Percentiles rank a stretch among this genome's conserved stretches.
phyloP scores from a whole-genome alignment of 92 coral and sea anemone genomes.

The Desmophyllum pertusum region DNA sequence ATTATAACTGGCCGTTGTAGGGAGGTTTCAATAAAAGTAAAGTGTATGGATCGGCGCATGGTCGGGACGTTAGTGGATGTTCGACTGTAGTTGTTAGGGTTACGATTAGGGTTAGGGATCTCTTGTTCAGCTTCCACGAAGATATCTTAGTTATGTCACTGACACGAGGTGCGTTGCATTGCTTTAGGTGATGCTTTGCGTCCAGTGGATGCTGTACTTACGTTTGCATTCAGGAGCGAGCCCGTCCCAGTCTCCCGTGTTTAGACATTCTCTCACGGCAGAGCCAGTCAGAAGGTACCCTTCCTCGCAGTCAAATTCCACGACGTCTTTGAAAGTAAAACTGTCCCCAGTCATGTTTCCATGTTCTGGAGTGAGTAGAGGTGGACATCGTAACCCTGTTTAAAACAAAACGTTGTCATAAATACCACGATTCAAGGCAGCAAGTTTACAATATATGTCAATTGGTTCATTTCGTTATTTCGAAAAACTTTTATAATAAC shows the following conservation, averaged over 20 bases:
- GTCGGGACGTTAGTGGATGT: no score
- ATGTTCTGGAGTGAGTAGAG: constrained; percentile 65
- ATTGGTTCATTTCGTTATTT: no score
- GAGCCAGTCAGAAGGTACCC: constrained; percentile 87
- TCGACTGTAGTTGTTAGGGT: no score
- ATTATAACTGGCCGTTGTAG: no score
- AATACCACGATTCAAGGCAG: neutral
- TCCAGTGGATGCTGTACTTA: constrained; percentile 41
- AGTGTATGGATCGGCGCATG: no score
- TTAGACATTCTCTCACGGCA: constrained; percentile 74
- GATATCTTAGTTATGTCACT: neutral
- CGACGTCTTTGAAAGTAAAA: constrained; percentile 85
- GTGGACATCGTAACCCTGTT: constrained; percentile 84
- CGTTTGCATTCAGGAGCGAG: constrained; percentile 79
- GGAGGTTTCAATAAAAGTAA: no score
- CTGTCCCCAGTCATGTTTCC: constrained; percentile 83
- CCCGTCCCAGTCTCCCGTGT: constrained; percentile 83
- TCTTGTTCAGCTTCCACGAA: no score
- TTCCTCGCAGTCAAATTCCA: constrained; percentile 75
- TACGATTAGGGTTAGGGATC: no score
- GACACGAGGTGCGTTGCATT: neutral
- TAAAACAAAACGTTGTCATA: neutral
- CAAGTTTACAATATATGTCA: neutral
- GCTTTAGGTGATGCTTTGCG: neutral
- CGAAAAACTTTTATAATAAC: no score